Evolutionary conservation across 2,888 invertebrate genomes (phyloP).

Genomic region (Habroteleia sp.): DNA sequence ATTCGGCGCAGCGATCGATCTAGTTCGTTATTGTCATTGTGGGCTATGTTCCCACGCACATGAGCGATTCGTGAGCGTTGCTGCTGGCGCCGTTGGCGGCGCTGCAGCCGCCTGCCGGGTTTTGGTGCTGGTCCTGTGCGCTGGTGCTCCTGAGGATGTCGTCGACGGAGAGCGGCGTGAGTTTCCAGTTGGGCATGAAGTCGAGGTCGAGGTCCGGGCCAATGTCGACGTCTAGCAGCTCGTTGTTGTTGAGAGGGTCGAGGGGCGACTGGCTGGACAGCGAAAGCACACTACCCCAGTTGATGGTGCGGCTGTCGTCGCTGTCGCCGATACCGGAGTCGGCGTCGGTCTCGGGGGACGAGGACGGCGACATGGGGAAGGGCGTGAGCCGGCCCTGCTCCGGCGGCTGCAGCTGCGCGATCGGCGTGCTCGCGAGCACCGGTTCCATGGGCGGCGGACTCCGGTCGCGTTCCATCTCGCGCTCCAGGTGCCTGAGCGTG

Average conservation of each 20-base stretch:
- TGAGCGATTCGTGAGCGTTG: constrained; percentile 79
- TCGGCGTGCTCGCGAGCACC: constrained; percentile 75
- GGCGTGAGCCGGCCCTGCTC: constrained; percentile 79
- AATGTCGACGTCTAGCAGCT: constrained; percentile 85
- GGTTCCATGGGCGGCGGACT: constrained; percentile 79
- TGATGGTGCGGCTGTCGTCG: constrained; percentile 88
- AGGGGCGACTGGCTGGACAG: constrained; percentile 92
- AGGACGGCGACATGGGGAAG: constrained; percentile 81
- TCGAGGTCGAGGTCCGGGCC: constrained; percentile 86
- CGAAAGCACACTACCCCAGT: constrained; percentile 95
- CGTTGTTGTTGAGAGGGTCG: constrained; percentile 90
- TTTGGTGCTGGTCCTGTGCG: constrained; percentile 53
- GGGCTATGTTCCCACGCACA: constrained; percentile 81
- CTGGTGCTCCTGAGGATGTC: constrained; percentile 78
- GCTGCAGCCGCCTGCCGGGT: constrained; percentile 56
- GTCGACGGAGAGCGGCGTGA: constrained; percentile 81
- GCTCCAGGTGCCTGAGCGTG: constrained; percentile 92
- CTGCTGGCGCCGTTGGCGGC: constrained; percentile 67
- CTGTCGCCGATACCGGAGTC: constrained; percentile 89
- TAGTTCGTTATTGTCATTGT: constrained; percentile 75
- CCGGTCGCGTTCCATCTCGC: constrained; percentile 90
- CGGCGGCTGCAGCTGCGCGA: constrained; percentile 79
- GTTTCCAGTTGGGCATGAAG: constrained; percentile 83
- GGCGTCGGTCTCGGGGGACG: constrained; percentile 84
- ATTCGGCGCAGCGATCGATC: constrained; percentile 80